Base-by-base conservation (phyloP, 2,113 vertebrate genomes). In the Cricetomys ansorgei region DNA sequence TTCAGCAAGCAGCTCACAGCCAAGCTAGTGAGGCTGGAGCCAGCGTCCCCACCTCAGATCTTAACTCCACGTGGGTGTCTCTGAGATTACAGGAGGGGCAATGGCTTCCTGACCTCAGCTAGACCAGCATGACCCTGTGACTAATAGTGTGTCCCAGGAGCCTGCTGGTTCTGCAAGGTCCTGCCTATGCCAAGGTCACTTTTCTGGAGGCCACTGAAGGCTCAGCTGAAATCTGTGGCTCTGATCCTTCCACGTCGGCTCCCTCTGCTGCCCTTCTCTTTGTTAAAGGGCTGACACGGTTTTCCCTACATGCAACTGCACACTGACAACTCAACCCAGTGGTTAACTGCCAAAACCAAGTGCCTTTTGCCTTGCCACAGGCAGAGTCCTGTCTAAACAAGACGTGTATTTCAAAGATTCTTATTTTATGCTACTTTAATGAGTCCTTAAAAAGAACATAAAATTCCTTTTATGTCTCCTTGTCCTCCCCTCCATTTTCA, bases 401-500 rank as follows among this genome's bases (percentile, higher is more conserved):
- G 86, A 89, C 97, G 86, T 94, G 45, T 89, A 93, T 97, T 94
- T 98, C 89, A 97, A 97, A 90, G 40, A 87, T 55, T 91, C 88
- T 95, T 94, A 86, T 96, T 96, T 96, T 85, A 96, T 57, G 48
- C 93, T 93, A 94, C 87, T 97, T 98, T 98, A 98, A 98, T 96
- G 98, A 97, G 96, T 97, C 93, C 94, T 96, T 94, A 92, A 97
- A 97, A 97, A 96, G 97, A 97, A 98, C 98, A 98, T 98, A 98
- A 98, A 98, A 98, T 97, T 90, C 97, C 97, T 98, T 98, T 98
- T 98, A 98, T 97, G 97, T 96, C 94, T 96, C 85, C 92, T 95
- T 83, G 92, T 96, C 81, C 90, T 97, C 92, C 89, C 75, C 96
- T 98, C 96, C 94, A 83, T 83, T 97, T 97, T 96, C 86, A 95